Percentiles rank a stretch among this genome's conserved stretches.
Evolutionary conservation across 2,888 invertebrate genomes (phyloP).

Genomic region (Amblyjoppa proteus): DNA sequence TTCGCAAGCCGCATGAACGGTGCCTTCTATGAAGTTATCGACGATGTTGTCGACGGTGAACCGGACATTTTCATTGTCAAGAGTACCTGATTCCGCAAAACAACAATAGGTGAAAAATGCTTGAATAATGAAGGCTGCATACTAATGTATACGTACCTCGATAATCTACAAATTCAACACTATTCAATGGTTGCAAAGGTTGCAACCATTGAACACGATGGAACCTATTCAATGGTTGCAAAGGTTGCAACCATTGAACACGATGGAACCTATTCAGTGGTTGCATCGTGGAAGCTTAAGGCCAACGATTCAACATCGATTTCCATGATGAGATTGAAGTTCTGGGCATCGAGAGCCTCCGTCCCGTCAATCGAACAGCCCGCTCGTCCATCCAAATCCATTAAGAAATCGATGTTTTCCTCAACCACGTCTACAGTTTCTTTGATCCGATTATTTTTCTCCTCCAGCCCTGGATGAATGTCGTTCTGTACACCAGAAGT

Average conservation of each 20-base stretch:
- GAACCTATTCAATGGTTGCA: background rate
- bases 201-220: no score
- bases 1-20: background rate
- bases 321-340: background rate
- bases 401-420: constrained; percentile 1
- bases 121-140: background rate
- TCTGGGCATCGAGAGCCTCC: background rate
- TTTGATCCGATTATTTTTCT: background rate
- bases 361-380: background rate
- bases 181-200: background rate
- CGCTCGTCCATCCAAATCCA: background rate
- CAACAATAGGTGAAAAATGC: background rate
- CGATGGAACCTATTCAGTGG: no score
- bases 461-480: background rate
- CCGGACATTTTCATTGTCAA: background rate
- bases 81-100: background rate
- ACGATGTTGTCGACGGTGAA: background rate
- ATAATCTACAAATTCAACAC: background rate
- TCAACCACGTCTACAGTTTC: background rate
- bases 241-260: no score
- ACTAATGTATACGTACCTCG: background rate
- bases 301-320: background rate
- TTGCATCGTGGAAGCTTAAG: background rate
- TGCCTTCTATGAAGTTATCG: background rate
- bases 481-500: background rate